Base-by-base conservation (phyloP, 2,797 vertebrate species). In the Coluber constrictor region DNA sequence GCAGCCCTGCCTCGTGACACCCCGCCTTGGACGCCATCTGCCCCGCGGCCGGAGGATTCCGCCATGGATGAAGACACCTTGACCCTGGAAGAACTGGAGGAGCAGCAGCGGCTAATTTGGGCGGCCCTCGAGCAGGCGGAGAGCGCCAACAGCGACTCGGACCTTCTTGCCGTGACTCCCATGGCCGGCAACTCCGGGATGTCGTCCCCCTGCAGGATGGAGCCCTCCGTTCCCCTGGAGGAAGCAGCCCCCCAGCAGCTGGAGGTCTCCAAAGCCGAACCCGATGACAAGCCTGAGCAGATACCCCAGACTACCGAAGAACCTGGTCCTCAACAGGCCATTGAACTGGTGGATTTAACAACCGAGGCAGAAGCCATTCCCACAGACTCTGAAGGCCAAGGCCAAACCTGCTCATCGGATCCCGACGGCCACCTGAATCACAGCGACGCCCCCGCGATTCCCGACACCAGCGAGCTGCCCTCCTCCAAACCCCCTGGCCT, bases 41-140 rank as follows among this genome's bases (percentile, higher is more conserved):
- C 95, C 32, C 91, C 97, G 60, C 94, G 96, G 90, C 87, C 95
- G 0, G 96, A 96, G 4, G 97, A 98, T 32, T 96, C 98, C 0
- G 92, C 97, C 0, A 94, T 97, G 97, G 97, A 98, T 1, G 98
- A 99, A 95, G 99, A 99, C 32, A 98, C 98, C 0, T 96, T 99
- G 94, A 98, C 98, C 0, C 95, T 99, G 95, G 99, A 99, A 92
- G 99, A 99, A 92, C 98, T 99, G 7, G 99, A 99, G 95, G 99
- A 99, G 92, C 98, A 99, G 95, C 99, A 99, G 97, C 97, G 99
- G 90, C 97, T 98, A 87, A 98, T 99, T 88, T 98, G 98, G 99
- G 99, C 98, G 0, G 99, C 98, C 4, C 97, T 99, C 0, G 98
- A 99, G 96, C 99, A 98, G 94, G 98, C 99, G 0, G 99, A 99